Percentiles rank a stretch among this genome's conserved stretches.
Evolutionary conservation across 2,797 vertebrate genomes (phyloP).

Genomic region (Heliangelus exortis): DNA sequence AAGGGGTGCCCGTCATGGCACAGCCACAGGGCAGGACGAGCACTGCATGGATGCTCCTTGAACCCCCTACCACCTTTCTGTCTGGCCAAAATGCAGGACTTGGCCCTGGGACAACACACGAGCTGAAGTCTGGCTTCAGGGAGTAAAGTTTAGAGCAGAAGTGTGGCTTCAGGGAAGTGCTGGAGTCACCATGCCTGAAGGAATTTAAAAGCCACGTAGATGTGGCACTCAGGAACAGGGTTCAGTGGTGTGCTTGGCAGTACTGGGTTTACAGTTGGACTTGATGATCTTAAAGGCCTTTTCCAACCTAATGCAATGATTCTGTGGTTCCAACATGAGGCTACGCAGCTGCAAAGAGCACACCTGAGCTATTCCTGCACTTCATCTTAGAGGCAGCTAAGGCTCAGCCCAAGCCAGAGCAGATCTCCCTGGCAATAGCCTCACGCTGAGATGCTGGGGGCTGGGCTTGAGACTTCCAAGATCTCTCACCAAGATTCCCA

Average conservation of each 20-base stretch:
- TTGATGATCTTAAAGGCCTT: not conserved
- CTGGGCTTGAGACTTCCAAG: not conserved
- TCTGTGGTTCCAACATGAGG: not conserved
- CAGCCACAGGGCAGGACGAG: not conserved
- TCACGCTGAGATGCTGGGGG: not conserved
- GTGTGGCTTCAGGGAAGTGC: not conserved
- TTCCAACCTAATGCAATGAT: not conserved
- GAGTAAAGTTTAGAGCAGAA: not conserved
- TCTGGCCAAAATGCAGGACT: not conserved
- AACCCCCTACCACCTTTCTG: not conserved
- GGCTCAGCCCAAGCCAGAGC: not conserved
- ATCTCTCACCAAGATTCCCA: not conserved
- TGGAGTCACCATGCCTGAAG: not conserved
- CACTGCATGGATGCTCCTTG: not conserved
- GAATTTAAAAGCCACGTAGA: not conserved
- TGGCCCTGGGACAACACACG: not conserved
- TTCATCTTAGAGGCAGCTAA: not conserved
- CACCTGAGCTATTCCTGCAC: not conserved
- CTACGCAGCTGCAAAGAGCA: not conserved
- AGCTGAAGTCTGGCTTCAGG: not conserved
- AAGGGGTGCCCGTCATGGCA: not conserved
- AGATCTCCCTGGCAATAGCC: not conserved
- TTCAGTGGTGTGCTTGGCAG: not conserved
- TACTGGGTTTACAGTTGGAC: not conserved
- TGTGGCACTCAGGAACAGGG: not conserved